Percentiles rank a stretch among this genome's conserved stretches.
Conservation (phyloP, 1,140 invertebrate genomes). For the Drosophila kikkawai region DNA sequence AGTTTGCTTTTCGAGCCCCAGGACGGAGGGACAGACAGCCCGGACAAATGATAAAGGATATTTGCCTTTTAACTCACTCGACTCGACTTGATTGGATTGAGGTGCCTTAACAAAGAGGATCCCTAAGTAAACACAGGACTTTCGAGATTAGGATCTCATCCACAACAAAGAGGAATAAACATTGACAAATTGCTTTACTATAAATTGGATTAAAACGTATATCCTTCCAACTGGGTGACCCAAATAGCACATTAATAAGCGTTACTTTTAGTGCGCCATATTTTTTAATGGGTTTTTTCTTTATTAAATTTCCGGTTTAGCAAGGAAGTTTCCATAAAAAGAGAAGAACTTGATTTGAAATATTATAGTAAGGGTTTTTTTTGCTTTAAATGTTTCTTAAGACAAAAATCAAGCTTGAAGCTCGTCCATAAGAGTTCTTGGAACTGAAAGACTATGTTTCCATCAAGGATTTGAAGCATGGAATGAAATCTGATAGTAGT, state of each 20-base stretch:
- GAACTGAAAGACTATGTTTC: no score
- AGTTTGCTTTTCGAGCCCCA: slow-evolving; percentile 29
- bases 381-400: background rate
- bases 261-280: background rate
- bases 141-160: slow-evolving; percentile 16
- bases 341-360: background rate
- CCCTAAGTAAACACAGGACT: slow-evolving; percentile 19
- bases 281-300: background rate
- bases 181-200: slow-evolving; percentile 14
- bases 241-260: background rate
- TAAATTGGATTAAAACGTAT: background rate
- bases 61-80: slow-evolving; percentile 3
- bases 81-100: background rate
- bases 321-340: background rate
- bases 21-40: background rate
- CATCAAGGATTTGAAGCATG: background rate
- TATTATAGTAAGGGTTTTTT: background rate
- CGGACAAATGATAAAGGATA: slow-evolving; percentile 21
- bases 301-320: background rate
- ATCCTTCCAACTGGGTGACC: background rate
- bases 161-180: slow-evolving; percentile 31
- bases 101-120: slow-evolving; percentile 12
- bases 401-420: background rate
- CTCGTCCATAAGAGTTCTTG: background rate
- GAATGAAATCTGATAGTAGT: no score